Percentiles rank a stretch among this genome's conserved stretches.
These are phyloP conservation scores for Herpetotheres cachinnans DNA, from an alignment of 2,113 vertebrate species.

Conservation along the genomic window DNA sequence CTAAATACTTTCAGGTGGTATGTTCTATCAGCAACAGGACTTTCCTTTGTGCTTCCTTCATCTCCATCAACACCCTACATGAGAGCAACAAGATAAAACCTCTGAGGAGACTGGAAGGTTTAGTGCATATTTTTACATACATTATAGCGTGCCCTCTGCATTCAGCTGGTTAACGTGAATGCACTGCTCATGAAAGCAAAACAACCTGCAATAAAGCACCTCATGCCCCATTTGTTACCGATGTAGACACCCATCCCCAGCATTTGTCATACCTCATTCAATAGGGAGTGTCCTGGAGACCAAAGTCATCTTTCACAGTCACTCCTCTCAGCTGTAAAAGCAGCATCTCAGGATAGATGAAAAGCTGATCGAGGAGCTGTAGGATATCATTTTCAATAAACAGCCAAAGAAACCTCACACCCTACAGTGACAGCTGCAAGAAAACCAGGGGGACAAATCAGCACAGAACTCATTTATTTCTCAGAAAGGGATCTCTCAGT, in stretches of 20 bases:
- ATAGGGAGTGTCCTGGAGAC: rapidly evolving
- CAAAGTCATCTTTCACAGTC: not conserved
- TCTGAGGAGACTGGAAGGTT: not conserved
- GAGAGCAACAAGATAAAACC: not conserved
- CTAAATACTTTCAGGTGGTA: not conserved
- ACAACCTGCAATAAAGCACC: not conserved
- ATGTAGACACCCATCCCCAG: not conserved
- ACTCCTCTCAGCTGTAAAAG: not conserved
- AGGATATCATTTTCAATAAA: not conserved
- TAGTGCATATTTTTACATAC: not conserved
- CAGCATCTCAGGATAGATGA: not conserved
- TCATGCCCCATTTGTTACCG: not conserved
- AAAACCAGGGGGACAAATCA: not conserved
- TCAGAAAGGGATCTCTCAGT: not conserved
- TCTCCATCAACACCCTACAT: not conserved
- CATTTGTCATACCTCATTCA: not conserved
- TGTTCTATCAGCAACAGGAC: not conserved
- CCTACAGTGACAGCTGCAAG: not conserved
- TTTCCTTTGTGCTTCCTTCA: not conserved
- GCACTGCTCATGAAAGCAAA: not conserved
- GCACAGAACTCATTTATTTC: not conserved
- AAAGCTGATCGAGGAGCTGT: not conserved
- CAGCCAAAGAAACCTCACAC: not conserved
- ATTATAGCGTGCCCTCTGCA: rapidly evolving
- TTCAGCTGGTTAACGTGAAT: not conserved